These are phyloP conservation scores for Elgaria multicarinata DNA, from an alignment of 2,113 vertebrate species.

Conservation along the genomic window DNA sequence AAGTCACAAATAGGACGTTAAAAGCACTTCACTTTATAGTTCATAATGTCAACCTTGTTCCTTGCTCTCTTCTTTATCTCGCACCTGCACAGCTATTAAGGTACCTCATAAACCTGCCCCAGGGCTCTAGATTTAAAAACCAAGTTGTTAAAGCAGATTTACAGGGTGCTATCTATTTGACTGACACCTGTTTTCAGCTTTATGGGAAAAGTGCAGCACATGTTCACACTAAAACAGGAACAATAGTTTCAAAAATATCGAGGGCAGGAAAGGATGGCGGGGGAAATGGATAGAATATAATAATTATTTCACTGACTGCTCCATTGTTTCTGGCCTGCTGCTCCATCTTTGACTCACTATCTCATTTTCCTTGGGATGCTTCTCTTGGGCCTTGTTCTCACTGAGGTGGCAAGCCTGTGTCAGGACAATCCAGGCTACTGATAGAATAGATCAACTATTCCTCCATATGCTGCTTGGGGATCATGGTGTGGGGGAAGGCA, in stretches of 20 bases:
- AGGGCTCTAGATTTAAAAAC: neutral
- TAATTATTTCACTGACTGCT: neutral
- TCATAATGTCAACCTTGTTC: accelerated
- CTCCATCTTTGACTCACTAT: neutral
- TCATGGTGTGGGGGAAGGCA: neutral
- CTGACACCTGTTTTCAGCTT: slow-evolving; percentile 42
- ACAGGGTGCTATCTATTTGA: slow-evolving; percentile 62
- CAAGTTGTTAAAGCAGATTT: slow-evolving; percentile 43
- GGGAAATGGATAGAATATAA: neutral
- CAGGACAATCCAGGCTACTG: neutral
- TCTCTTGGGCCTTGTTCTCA: neutral
- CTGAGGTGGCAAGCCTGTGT: neutral
- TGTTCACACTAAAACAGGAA: slow-evolving; percentile 35
- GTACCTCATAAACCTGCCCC: slow-evolving; percentile 71
- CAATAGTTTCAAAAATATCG: neutral
- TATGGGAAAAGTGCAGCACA: slow-evolving; percentile 29
- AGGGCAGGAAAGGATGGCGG: neutral
- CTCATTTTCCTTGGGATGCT: neutral
- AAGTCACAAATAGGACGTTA: neutral
- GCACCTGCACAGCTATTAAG: neutral
- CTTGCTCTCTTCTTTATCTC: accelerated
- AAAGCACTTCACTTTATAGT: neutral
- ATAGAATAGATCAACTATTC: neutral
- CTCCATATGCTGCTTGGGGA: neutral
- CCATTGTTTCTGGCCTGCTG: neutral